phyloP scores from a whole-genome alignment of 2,888 invertebrate species.

The Zaprionus obscuricornis region DNA sequence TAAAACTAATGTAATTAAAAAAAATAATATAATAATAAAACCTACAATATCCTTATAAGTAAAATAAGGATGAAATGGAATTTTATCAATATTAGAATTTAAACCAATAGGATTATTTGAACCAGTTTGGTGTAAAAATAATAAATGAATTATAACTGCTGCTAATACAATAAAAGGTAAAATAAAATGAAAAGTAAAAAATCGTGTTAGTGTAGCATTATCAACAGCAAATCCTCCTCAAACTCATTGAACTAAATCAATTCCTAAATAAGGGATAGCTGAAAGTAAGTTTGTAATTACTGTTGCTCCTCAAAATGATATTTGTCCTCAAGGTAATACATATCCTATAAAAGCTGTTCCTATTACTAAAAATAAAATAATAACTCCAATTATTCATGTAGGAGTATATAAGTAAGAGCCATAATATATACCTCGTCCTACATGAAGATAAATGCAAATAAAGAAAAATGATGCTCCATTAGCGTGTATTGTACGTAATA shows the following conservation, averaged over 20 bases:
- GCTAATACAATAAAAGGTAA: conserved; percentile 88
- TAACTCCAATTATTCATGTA: conserved; percentile 87
- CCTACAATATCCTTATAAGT: conserved; percentile 87
- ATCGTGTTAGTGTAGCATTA: conserved; percentile 90
- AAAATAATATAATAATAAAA: conserved; percentile 85
- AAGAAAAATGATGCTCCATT: conserved; percentile 90
- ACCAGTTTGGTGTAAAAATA: conserved; percentile 88
- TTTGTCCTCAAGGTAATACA: conserved; percentile 91
- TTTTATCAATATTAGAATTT: conserved; percentile 88
- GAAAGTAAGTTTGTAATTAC: conserved; percentile 85
- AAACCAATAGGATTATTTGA: conserved; percentile 88
- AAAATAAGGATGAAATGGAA: conserved; percentile 88
- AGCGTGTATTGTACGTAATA: conserved; percentile 87
- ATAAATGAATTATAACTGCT: conserved; percentile 86
- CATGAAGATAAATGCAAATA: conserved; percentile 88
- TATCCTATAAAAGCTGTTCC: conserved; percentile 91
- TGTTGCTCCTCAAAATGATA: conserved; percentile 91
- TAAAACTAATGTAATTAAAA: conserved; percentile 85
- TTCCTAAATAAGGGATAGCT: conserved; percentile 88
- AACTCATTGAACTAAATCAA: conserved; percentile 87
- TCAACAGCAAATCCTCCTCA: conserved; percentile 91
- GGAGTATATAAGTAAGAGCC: conserved; percentile 84
- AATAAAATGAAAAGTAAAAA: conserved; percentile 89
- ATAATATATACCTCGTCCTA: conserved; percentile 87
- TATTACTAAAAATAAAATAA: conserved; percentile 88